A percentile compares a stretch with the other conserved stretches of the same genome.
phyloP scores from a whole-genome alignment of 37 sponge, comb jelly and placozoan species.

The Hormiphora californensis region DNA sequence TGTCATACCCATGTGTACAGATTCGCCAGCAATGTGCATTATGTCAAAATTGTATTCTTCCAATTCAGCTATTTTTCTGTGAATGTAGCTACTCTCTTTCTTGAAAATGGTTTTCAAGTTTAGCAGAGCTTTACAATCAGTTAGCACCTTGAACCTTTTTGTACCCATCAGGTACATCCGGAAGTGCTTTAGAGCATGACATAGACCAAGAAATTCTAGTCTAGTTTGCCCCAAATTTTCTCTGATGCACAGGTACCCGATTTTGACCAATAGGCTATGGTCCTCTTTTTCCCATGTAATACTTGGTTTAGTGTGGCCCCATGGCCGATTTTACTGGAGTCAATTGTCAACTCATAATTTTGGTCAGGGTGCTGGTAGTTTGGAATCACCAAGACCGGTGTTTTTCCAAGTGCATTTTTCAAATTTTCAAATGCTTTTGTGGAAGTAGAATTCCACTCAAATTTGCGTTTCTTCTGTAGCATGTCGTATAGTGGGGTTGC shows the following conservation, averaged over 20 bases:
- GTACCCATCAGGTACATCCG: too few species aligned
- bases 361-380: neutral
- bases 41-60: too few species aligned
- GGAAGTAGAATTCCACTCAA: neutral
- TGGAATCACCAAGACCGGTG: neutral
- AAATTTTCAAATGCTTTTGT: neutral
- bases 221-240: neutral
- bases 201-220: neutral
- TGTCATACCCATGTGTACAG: neutral
- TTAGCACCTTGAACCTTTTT: too few species aligned
- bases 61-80: too few species aligned
- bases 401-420: neutral
- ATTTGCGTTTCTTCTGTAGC: neutral
- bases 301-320: neutral
- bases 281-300: neutral
- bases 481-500: neutral
- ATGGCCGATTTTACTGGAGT: neutral
- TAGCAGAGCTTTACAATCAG: too few species aligned
- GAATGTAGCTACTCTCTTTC: neutral
- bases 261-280: neutral
- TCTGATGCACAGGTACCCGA: neutral
- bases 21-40: neutral
- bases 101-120: neutral
- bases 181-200: neutral
- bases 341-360: conserved; percentile 25